Base-by-base conservation (phyloP, 2,797 vertebrate species). In the Clarias pachynema region DNA sequence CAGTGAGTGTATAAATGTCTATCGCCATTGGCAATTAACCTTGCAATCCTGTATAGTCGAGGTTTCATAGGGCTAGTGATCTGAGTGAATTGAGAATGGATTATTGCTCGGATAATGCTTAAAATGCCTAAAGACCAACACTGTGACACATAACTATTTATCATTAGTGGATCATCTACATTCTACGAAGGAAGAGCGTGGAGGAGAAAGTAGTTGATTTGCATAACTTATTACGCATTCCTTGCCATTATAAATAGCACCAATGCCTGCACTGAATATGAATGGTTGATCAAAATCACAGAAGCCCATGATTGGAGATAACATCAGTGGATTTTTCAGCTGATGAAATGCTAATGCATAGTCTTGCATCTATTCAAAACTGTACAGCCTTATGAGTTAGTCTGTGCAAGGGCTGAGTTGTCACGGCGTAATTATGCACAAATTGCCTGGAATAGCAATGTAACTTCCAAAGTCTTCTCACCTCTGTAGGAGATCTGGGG, bases 311-410 rank as follows among this genome's bases (percentile, higher is more conserved):
- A 87, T 49, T 60, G 57, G 79, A 57, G 57, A 80, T 73, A 26
- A 73, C 24, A 40, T 82, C 29, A 66, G 60, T 56, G 60, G 5
- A n/a, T 85, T 26, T 75, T 85, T 82, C 15, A 57, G 22, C 12
- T 74, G n/a, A 62, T 66, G 69, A 86, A 86, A 86, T 29, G 73
- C 80, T 59, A 40, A 66, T 78, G 34, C 72, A 68, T 57, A 86
- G 29, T 60, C 63, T 82, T n/a, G 29, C 1, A 40, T 80, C 77
- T 72, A 81, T 14, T 49, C 26, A 75, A 75, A 59, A 75, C 8
- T 34, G 2, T n/a, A 62, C 81, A 24, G 34, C 65, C 40, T 80
- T 86, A 22, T 80, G n/a, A 26, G 68, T 74, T 65, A 65, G 85
- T 14, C 29, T 75, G 80, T 69, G 63, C 26, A 69, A 69, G n/a